Evolutionary conservation across 92 coral and sea anemone species (phyloP), one percentile per base, ranked within the genome.

Genomic region (Meandrina meandrites): DNA sequence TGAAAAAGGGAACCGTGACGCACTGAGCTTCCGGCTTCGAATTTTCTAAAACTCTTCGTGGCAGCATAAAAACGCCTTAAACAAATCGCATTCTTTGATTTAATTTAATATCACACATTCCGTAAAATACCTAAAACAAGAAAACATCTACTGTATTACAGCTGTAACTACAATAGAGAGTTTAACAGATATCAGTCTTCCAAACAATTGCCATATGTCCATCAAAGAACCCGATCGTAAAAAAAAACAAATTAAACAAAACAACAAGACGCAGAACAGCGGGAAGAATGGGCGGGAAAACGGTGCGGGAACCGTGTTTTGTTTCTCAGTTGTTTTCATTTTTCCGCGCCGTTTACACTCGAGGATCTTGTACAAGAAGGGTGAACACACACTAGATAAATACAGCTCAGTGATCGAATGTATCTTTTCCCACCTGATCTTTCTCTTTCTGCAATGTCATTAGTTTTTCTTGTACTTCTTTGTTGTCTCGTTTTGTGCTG

Each of bases 401-500:
- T 40, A 40, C 45, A 40, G 6, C 45, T n/a, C n/a, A n/a, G n/a
- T 40, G 45, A 40, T 40, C 45, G 6, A 56, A 16, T 56, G 62
- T 48, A 0, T 67, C 4, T 9, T 7, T 68, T 51, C 69, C 83
- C 48, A 97, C 99, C 98, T 97, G 98, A 75, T 97, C 99, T 75
- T 97, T 97, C 76, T 97, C 96, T 56, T 97, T 97, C 76, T 96
- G 99, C 45, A 97, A 88, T 24, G 79, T 88, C 94, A 90, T 93
- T 69, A 97, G 66, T 80, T 92, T 92, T 81, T 95, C 99, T 74
- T 97, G 99, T 4, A 97, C 98, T 81, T 97, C 99, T 80, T 95
- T 95, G 80, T 97, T 97, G 75, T 97, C 99, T 64, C 95, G 92
- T 78, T 97, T 97, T 88, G 94, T 97, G 21, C 98, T 92, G 82